These are phyloP conservation scores for Andrena bucephala DNA, from an alignment of 2,888 invertebrate species.

Conservation along the genomic window DNA sequence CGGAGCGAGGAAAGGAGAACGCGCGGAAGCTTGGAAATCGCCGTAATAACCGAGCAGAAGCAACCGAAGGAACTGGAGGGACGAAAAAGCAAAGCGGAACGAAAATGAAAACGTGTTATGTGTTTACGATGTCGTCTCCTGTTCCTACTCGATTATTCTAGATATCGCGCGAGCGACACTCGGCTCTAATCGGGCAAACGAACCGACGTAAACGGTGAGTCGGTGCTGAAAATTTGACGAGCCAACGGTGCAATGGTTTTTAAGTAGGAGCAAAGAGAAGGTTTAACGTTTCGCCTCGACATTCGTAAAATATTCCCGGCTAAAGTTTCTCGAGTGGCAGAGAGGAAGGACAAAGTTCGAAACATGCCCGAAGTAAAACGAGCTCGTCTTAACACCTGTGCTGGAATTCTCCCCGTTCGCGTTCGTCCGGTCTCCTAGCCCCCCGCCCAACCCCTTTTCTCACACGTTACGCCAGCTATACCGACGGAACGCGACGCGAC, in stretches of 20 bases:
- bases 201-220: neutral
- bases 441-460: neutral
- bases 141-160: neutral
- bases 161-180: conserved; percentile 1
- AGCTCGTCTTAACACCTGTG: conserved; percentile 60
- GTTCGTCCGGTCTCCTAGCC: conserved; percentile 45
- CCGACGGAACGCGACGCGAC: neutral
- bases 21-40: neutral
- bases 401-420: conserved; percentile 56
- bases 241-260: conserved; percentile 10
- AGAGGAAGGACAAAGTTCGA: conserved; percentile 42
- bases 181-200: neutral
- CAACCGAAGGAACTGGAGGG: neutral
- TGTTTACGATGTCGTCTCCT: conserved; percentile 11
- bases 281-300: conserved; percentile 22
- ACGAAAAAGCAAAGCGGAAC: too few relatives aligned
- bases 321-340: conserved; percentile 18
- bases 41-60: neutral
- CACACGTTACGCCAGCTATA: conserved; percentile 29
- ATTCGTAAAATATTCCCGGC: conserved; percentile 54
- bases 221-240: conserved; percentile 15
- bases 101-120: conserved; percentile 18
- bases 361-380: conserved; percentile 50
- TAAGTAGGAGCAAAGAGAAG: conserved; percentile 5
- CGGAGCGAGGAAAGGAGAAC: neutral